Conservation (phyloP, 2,888 invertebrate genomes). For the Patella depressa region DNA sequence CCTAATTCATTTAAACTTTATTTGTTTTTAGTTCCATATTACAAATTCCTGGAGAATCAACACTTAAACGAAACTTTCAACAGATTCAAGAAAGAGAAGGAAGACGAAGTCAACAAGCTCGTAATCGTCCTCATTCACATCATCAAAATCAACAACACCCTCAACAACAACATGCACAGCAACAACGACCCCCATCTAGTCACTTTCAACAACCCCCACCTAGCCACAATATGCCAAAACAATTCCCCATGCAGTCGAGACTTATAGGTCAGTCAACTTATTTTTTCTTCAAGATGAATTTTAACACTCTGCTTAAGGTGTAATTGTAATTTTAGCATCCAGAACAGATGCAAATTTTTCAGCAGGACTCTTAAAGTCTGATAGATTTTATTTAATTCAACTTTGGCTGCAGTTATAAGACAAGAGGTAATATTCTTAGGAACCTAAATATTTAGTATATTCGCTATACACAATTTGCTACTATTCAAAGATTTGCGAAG, state of each 20-base stretch:
- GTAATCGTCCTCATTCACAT: constrained; percentile 32
- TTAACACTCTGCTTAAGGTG: too few relatives aligned
- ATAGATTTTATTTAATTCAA: too few relatives aligned
- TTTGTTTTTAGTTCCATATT: constrained; percentile 81
- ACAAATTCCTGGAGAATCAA: constrained; percentile 91
- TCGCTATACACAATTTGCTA: too few relatives aligned
- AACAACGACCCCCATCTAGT: constrained; percentile 40
- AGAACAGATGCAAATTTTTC: too few relatives aligned
- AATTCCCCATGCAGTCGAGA: constrained; percentile 48
- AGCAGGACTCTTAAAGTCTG: too few relatives aligned
- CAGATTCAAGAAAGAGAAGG: constrained; percentile 83
- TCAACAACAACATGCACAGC: constrained; percentile 42
- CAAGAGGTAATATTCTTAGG: too few relatives aligned
- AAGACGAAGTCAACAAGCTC: constrained; percentile 38
- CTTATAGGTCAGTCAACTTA: constrained; percentile 43
- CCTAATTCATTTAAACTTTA: too few relatives aligned
- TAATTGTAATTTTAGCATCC: too few relatives aligned
- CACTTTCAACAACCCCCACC: constrained; percentile 37
- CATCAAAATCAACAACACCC: constrained; percentile 39
- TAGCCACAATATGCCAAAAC: constrained; percentile 78
- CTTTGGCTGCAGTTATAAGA: too few relatives aligned
- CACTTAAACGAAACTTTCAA: constrained; percentile 96
- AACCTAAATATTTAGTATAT: too few relatives aligned
- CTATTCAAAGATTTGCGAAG: too few relatives aligned
- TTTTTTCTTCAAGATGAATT: background rate